Conservation (phyloP, 2,888 invertebrate species). For the Nemotelus pantherinus region DNA sequence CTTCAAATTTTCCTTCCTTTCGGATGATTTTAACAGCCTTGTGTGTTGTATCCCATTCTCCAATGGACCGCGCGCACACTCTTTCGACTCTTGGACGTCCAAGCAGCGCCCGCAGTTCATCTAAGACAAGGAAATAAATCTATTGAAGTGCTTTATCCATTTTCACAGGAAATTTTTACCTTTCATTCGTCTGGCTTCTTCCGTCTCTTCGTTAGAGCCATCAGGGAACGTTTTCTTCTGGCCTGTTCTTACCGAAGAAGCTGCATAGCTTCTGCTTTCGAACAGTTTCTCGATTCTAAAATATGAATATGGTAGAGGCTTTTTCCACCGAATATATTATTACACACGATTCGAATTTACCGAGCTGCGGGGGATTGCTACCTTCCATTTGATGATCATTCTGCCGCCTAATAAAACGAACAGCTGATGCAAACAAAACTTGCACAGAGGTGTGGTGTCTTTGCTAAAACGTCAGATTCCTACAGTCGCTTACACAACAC, state of each 20-base stretch:
- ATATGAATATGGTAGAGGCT: background rate
- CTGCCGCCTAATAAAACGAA: too few relatives aligned
- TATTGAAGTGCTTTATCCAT: background rate
- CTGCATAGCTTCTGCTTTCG: background rate
- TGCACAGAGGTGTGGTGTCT: too few relatives aligned
- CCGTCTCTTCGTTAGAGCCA: constrained; percentile 40
- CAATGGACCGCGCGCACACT: constrained; percentile 57
- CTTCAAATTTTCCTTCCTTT: constrained; percentile 62
- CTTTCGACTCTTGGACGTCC: constrained; percentile 59
- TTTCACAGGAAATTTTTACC: constrained; percentile 15
- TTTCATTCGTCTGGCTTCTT: constrained; percentile 27
- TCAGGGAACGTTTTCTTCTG: constrained; percentile 34
- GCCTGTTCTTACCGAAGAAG: constrained; percentile 16
- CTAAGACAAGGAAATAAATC: constrained; percentile 51
- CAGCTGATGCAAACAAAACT: too few relatives aligned
- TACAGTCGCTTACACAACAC: too few relatives aligned
- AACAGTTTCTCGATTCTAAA: constrained; percentile 39
- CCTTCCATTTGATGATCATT: too few relatives aligned
- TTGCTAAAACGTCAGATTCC: too few relatives aligned
- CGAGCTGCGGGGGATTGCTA: too few relatives aligned
- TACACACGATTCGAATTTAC: too few relatives aligned
- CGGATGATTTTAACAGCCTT: constrained; percentile 58
- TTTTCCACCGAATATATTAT: background rate
- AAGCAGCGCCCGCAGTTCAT: constrained; percentile 56
- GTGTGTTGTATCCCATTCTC: constrained; percentile 56